A percentile compares a stretch with the other conserved stretches of the same genome.
Evolutionary conservation across 2,797 vertebrate genomes (phyloP).

Genomic region (Miichthys miiuy): DNA sequence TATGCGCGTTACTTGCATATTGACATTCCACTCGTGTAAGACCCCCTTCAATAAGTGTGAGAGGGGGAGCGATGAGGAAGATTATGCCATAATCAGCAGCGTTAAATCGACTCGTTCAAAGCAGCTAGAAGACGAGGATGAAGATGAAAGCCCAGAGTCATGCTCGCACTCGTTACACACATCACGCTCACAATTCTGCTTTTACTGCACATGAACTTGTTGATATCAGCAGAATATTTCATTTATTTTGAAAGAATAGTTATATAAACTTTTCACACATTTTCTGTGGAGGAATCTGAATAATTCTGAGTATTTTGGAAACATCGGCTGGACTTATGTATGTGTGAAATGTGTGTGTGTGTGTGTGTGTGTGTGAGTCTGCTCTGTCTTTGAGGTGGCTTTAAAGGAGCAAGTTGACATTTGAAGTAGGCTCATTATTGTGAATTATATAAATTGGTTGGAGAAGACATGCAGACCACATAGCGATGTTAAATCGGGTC

Average conservation of each 20-base stretch:
- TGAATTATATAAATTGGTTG: conserved; percentile 31
- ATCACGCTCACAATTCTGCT: conserved; percentile 26
- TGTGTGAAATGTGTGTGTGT: conserved; percentile 9
- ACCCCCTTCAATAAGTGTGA: conserved; percentile 38
- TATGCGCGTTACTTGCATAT: conserved; percentile 50
- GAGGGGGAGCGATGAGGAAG: conserved; percentile 44
- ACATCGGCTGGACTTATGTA: conserved; percentile 10
- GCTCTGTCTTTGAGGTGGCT: conserved; percentile 41
- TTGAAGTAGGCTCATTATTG: conserved; percentile 34
- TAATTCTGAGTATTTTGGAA: conserved; percentile 6
- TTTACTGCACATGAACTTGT: conserved; percentile 1
- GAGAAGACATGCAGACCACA: conserved; percentile 48
- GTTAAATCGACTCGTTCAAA: conserved; percentile 32
- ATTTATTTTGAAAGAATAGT: not conserved
- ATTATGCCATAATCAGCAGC: conserved; percentile 57
- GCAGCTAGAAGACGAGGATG: conserved; percentile 30
- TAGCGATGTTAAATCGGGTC: conserved; percentile 31
- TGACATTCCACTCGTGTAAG: conserved; percentile 61
- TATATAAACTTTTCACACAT: not conserved
- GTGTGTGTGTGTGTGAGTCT: conserved; percentile 9
- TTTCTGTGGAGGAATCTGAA: not conserved
- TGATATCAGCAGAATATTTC: conserved; percentile 7
- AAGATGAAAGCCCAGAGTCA: conserved; percentile 32
- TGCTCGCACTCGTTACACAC: conserved; percentile 29
- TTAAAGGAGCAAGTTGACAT: conserved; percentile 30